These are phyloP conservation scores for Apis dorsata DNA, from an alignment of 1,140 invertebrate genomes.

Conservation along the genomic window DNA sequence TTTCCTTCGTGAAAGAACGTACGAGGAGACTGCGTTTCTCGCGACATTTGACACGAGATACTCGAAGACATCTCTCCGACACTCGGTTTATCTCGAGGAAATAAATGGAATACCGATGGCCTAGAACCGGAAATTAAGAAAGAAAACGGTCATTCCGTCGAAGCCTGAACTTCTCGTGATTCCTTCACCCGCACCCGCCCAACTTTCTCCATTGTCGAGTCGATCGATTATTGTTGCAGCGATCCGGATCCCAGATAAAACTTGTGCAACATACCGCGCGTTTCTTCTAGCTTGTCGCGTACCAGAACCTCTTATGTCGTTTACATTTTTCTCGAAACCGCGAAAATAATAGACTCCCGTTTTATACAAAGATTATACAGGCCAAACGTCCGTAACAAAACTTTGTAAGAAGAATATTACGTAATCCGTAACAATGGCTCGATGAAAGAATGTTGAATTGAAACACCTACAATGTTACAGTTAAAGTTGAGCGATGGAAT, in stretches of 20 bases:
- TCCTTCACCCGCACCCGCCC: slow-evolving; percentile 48
- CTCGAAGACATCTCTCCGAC: background rate
- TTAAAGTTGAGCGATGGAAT: background rate
- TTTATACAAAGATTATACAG: slow-evolving; percentile 20
- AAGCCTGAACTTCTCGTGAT: slow-evolving; percentile 29
- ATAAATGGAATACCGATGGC: slow-evolving; percentile 20
- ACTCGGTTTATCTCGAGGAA: slow-evolving; percentile 2
- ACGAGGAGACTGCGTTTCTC: background rate
- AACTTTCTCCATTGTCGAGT: slow-evolving; percentile 66
- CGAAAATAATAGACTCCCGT: slow-evolving; percentile 41
- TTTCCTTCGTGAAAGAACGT: background rate
- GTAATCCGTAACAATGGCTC: slow-evolving; percentile 1
- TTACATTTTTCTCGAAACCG: slow-evolving; percentile 27
- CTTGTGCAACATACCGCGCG: slow-evolving; percentile 45
- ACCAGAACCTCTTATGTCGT: slow-evolving; percentile 14
- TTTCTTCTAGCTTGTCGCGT: slow-evolving; percentile 25
- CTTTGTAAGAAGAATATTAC: background rate
- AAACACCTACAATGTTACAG: background rate
- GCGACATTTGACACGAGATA: slow-evolving; percentile 21
- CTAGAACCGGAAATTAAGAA: slow-evolving; percentile 31
- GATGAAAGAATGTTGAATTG: background rate
- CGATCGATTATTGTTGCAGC: slow-evolving; percentile 65
- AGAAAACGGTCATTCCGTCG: slow-evolving; percentile 16
- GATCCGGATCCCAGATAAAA: slow-evolving; percentile 52
- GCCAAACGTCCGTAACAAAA: background rate